Evolutionary conservation across 30 jellyfish, hydroid and myxozoan genomes (phyloP), one percentile per base, ranked within the genome.

Genomic region (Aurelia sp.): DNA sequence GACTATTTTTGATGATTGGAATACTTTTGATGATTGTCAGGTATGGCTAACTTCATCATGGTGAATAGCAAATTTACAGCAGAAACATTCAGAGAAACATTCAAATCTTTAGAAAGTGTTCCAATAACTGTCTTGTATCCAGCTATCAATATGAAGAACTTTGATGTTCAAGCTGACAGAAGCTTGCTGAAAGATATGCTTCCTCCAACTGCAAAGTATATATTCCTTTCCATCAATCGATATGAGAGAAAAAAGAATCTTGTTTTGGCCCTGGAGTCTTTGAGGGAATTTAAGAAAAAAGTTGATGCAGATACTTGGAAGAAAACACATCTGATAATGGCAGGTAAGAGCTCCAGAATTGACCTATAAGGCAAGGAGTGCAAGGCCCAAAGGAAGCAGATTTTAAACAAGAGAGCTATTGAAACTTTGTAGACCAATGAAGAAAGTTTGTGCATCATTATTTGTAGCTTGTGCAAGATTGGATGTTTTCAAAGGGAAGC

Each of bases 21-120:
- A n/a, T n/a, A 8, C 13, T 44, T 47, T 74, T 35, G 31, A 7
- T 59, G 12, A 76, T 40, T 73, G 82, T 44, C 70, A 94, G 99
- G 97, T 52, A 91, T 94, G 93, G 97, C 99, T 72, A 96, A 87
- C 62, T 70, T 57, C 66, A 55, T 94, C 33, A 62, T 89, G 89
- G 99, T 94, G 15, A 94, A 94, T 68, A 94, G 99, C 77, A 89
- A 89, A 30, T 94, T 88, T 81, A 94, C 99, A 15, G 91, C 96
- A 4, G 70, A 74, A 53, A 84, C 88, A 82, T 88, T 94, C 65
- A 97, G 84, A 27, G 86, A 86, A 51, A 84, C 97, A 0, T 94
- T 94, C 79, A 75, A 76, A 30, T 70, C 97, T 7, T 69, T 94
- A 52, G 21, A 47, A 19, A 52, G 66, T 31, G 47, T 33, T 20